Evolutionary conservation across 2,888 invertebrate genomes (phyloP).

Genomic region (Hyalella azteca): DNA sequence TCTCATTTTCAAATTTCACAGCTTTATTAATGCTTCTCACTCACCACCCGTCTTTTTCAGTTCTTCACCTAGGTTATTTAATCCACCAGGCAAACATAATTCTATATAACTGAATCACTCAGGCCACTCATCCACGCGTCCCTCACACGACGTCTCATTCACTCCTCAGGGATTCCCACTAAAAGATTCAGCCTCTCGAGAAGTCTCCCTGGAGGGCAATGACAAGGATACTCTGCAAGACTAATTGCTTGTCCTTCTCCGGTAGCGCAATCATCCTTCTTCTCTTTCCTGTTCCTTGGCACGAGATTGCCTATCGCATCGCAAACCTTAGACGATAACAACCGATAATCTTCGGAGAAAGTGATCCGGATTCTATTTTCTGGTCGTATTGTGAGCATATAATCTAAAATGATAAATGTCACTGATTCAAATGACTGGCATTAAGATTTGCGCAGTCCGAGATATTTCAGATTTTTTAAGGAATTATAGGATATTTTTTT

Average conservation of each 20-base stretch:
- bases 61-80: too few relatives aligned
- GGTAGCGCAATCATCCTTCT: conserved; percentile 16
- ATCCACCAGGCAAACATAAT: too few relatives aligned
- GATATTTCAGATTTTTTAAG: not conserved
- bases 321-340: not conserved
- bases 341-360: not conserved
- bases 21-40: too few relatives aligned
- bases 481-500: too few relatives aligned
- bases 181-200: conserved; percentile 21
- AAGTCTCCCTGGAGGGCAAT: conserved; percentile 23
- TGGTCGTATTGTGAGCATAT: not conserved
- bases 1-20: too few relatives aligned
- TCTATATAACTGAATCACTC: too few relatives aligned
- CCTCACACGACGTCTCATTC: not conserved
- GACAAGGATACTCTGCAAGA: conserved; percentile 37
- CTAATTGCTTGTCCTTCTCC: conserved; percentile 34
- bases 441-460: not conserved
- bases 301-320: not conserved
- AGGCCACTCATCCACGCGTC: too few relatives aligned
- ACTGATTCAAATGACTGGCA: not conserved
- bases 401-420: too few relatives aligned
- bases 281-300: not conserved
- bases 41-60: too few relatives aligned
- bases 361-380: not conserved
- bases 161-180: not conserved